phyloP scores from a whole-genome alignment of 1,140 invertebrate genomes.

The fruit fly (Drosophila melanogaster) region Release_6_plus_ISO1_MT NT_037436.4:6304001-6304500 shows the following conservation, averaged over 20 bases:
- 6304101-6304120: conserved; percentile 48
- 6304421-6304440: conserved; percentile 76
- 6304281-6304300: conserved; percentile 21
- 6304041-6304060: conserved; percentile 2
- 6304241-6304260: neutral
- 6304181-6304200: conserved; percentile 80
- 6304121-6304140: conserved; percentile 25
- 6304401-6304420: conserved; percentile 64
- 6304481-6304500: conserved; percentile 54
- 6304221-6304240: conserved; percentile 49
- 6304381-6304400: conserved; percentile 83
- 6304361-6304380: conserved; percentile 77
- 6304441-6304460: conserved; percentile 70
- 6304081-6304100: conserved; percentile 44
- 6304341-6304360: conserved; percentile 28
- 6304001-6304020: neutral
- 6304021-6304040: neutral
- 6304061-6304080: neutral
- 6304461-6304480: conserved; percentile 65
- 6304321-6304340: conserved; percentile 56
- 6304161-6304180: conserved; percentile 77
- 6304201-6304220: conserved; percentile 79
- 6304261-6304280: conserved; percentile 23
- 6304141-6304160: conserved; percentile 60
- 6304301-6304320: conserved; percentile 35